These are phyloP conservation scores for Icerya purchasi DNA, from an alignment of 2,888 invertebrate species.

Conservation along the genomic window DNA sequence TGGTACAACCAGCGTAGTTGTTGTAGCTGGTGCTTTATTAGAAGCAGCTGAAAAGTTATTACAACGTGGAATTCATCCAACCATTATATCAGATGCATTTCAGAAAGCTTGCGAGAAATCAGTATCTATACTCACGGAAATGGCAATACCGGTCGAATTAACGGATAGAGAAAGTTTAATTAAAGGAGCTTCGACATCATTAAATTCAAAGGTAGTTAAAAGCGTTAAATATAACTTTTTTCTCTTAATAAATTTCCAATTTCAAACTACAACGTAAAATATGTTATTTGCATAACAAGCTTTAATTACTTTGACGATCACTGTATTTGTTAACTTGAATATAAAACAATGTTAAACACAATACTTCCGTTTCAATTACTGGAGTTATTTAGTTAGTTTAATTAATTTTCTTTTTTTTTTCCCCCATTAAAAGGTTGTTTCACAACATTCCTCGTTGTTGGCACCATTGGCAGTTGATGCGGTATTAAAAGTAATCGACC, in stretches of 20 bases:
- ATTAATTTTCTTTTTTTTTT: neutral
- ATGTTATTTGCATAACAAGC: too few relatives aligned
- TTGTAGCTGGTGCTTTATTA: slow-evolving; percentile 85
- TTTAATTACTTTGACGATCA: too few relatives aligned
- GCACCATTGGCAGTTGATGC: slow-evolving; percentile 96
- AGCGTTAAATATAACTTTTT: slow-evolving; percentile 3
- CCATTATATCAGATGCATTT: slow-evolving; percentile 90
- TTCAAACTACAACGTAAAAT: neutral
- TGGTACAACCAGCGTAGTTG: slow-evolving; percentile 96
- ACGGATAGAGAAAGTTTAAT: slow-evolving; percentile 66
- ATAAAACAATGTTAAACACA: too few relatives aligned
- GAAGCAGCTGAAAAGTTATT: slow-evolving; percentile 85
- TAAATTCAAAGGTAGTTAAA: slow-evolving; percentile 66
- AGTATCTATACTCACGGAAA: slow-evolving; percentile 51
- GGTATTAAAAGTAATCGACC: slow-evolving; percentile 63
- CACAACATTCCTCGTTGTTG: slow-evolving; percentile 83
- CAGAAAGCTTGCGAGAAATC: slow-evolving; percentile 62
- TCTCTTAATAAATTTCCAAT: neutral
- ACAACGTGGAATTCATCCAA: slow-evolving; percentile 88
- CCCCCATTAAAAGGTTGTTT: slow-evolving; percentile 47
- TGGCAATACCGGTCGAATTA: slow-evolving; percentile 71
- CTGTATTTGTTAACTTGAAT: too few relatives aligned
- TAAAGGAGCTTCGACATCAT: slow-evolving; percentile 88
- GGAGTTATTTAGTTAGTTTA: too few relatives aligned
- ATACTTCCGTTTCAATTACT: too few relatives aligned